Evolutionary conservation across 1,140 invertebrate species (phyloP).

Genomic region (Cydia amplana): DNA sequence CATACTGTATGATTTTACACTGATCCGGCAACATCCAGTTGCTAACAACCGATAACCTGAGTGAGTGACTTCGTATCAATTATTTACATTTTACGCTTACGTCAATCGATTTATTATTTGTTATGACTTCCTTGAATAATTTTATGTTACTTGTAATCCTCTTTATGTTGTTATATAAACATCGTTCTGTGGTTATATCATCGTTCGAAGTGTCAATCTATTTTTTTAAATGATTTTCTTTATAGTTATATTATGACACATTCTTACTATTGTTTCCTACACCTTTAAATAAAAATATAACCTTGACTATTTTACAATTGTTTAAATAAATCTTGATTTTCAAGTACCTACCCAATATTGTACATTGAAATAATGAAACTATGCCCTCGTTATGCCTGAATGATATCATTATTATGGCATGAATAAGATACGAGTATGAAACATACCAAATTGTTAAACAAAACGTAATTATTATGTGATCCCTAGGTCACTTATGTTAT

Average conservation of each 20-base stretch:
- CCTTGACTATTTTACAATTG: too few relatives aligned
- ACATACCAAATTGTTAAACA: conserved; percentile 12
- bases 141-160: neutral
- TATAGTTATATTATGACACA: too few relatives aligned
- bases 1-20: neutral
- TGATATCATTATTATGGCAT: neutral
- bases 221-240: neutral
- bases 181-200: neutral
- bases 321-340: too few relatives aligned
- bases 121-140: neutral
- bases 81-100: neutral
- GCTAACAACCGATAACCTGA: neutral
- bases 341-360: neutral
- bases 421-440: neutral
- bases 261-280: neutral
- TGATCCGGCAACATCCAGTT: neutral
- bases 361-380: neutral
- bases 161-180: neutral
- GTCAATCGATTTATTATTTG: conserved; percentile 12
- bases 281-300: too few relatives aligned
- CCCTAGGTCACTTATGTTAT: conserved; percentile 22
- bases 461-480: conserved; percentile 25
- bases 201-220: neutral
- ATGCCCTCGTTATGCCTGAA: neutral
- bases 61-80: neutral